Base-by-base conservation (phyloP, 2,797 vertebrate genomes). In the Alca torda region DNA sequence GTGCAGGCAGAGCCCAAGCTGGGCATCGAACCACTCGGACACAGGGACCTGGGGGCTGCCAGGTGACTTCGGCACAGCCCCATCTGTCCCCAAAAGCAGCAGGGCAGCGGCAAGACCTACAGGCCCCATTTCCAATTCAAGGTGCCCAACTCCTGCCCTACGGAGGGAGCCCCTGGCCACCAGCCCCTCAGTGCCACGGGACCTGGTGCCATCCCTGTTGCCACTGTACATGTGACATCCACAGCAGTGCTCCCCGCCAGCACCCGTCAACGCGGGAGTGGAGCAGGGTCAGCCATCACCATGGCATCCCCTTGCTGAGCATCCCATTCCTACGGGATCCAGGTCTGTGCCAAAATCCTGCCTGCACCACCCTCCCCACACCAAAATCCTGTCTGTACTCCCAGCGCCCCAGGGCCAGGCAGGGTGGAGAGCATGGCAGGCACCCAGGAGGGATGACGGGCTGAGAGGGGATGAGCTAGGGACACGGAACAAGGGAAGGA, bases 191-290 rank as follows among this genome's bases (percentile, higher is more conserved):
- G 31, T 33, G 20, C 45, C 2, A 1, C 1, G 2, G 13, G 51
- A 61, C 25, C 20, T n/a, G 39, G 48, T 46, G 37, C 13, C 4
- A 59, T 6, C 43, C 24, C 7, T 30, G 5, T 1, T 35, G 16
- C 25, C 30, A 4, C 20, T 26, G 33, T 24, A 46, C 2, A 1
- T 14, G 23, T 9, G 30, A 50, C 50, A 67, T 15, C 28, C 57
- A 31, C 35, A 4, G 41, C 33, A 56, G 80, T 0, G 7, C 59
- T 56, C 30, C 31, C 33, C n/a, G 15, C 16, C 1, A 1, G 24
- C 33, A 50, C 8, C 9, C 48, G 7, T 6, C 3, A 0, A 26
- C 1, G 0, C 0, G 0, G 53, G 72, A 72, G 19, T 11, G 25
- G 33, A 65, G 17, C 2, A 1, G 23, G 26, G 4, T 4, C 50